A percentile compares a stretch with the other conserved stretches of the same genome.
phyloP scores from a whole-genome alignment of 2,113 vertebrate genomes.

The Hemiscyllium ocellatum region DNA sequence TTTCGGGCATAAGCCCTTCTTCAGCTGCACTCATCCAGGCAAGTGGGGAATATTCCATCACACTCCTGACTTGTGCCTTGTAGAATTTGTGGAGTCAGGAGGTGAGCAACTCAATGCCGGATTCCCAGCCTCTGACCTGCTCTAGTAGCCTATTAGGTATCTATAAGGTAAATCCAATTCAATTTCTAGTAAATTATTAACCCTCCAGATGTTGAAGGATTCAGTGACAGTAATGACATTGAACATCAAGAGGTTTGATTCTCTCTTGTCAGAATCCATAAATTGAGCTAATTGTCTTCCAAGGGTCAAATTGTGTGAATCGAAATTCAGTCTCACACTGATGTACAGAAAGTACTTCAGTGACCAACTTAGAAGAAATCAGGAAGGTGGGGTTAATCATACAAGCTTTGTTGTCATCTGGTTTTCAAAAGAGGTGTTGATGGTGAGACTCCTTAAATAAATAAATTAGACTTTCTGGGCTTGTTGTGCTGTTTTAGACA shows the following conservation, averaged over 20 bases:
- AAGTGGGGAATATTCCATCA: background rate
- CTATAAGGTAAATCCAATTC: background rate
- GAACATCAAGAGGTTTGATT: background rate
- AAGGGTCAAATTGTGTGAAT: background rate
- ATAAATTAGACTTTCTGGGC: background rate
- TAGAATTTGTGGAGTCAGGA: background rate
- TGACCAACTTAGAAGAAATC: background rate
- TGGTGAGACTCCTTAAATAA: slow-evolving; percentile 18
- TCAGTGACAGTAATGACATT: background rate
- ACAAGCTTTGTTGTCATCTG: background rate
- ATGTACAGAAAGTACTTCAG: background rate
- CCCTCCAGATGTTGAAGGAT: too few relatives aligned
- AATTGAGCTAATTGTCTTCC: background rate
- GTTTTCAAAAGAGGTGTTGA: slow-evolving; percentile 11
- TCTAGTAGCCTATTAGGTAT: background rate
- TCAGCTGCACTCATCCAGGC: background rate
- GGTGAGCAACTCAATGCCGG: background rate
- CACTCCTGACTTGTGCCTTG: background rate
- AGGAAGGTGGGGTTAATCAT: background rate
- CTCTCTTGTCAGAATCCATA: background rate
- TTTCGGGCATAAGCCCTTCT: too few relatives aligned
- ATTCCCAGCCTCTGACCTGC: background rate
- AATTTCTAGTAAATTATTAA: background rate
- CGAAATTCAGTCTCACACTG: background rate
- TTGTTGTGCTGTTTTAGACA: background rate